These are phyloP conservation scores for Boleophthalmus pectinirostris DNA, from an alignment of 2,113 vertebrate genomes.

Conservation along the genomic window DNA sequence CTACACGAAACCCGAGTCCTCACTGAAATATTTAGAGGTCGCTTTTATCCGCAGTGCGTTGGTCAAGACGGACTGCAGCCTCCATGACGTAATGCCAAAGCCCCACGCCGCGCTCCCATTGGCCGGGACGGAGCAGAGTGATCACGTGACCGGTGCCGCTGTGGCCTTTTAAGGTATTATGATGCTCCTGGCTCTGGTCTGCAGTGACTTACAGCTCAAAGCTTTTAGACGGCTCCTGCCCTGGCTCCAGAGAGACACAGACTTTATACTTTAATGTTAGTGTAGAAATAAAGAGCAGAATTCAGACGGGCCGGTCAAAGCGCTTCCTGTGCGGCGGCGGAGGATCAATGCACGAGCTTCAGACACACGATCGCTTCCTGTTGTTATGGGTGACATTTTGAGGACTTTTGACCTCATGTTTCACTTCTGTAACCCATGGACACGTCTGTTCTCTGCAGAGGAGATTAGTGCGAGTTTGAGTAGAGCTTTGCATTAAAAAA, in stretches of 20 bases:
- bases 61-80: constrained; percentile 65
- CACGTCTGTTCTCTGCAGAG: too few relatives aligned
- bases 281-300: neutral
- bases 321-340: neutral
- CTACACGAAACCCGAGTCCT: constrained; percentile 75
- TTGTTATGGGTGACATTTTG: neutral
- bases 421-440: too few relatives aligned
- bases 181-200: constrained; percentile 32
- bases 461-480: too few relatives aligned
- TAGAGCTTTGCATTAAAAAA: too few relatives aligned
- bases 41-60: constrained; percentile 80
- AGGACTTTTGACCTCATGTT: neutral
- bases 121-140: constrained; percentile 29
- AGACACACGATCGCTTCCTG: neutral
- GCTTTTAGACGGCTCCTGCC: constrained; percentile 38
- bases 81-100: constrained; percentile 75
- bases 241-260: neutral
- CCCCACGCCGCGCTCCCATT: constrained; percentile 47
- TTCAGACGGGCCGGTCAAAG: too few relatives aligned
- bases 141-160: constrained; percentile 66
- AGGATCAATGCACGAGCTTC: neutral
- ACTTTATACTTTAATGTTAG: neutral
- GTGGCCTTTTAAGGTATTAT: constrained; percentile 67
- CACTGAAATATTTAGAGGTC: constrained; percentile 82
- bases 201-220: constrained; percentile 12